Percentiles rank a stretch among this genome's conserved stretches.
Evolutionary conservation across 2,888 invertebrate species (phyloP).

Genomic region (Glaucopsyche alexis): DNA sequence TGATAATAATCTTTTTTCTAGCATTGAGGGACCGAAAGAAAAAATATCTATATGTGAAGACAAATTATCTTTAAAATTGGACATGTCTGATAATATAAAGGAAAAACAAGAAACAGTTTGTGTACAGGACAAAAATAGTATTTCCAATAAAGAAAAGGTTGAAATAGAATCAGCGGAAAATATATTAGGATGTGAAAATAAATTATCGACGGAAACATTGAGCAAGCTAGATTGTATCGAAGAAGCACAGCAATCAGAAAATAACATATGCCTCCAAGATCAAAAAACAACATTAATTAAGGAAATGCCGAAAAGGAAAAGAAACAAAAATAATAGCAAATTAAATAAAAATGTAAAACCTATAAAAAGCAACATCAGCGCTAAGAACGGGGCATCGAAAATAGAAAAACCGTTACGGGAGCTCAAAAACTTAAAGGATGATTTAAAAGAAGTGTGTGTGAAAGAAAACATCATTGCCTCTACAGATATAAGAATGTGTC

Average conservation of each 20-base stretch:
- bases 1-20: background rate
- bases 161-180: background rate
- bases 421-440: conserved; percentile 83
- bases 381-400: conserved; percentile 43
- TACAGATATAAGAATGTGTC: conserved; percentile 83
- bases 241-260: background rate
- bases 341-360: conserved; percentile 33
- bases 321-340: conserved; percentile 32
- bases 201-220: background rate
- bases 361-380: conserved; percentile 31
- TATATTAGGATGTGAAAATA: background rate
- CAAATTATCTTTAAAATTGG: background rate
- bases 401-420: conserved; percentile 66
- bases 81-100: background rate
- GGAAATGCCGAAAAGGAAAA: conserved; percentile 26
- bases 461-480: conserved; percentile 81
- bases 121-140: background rate
- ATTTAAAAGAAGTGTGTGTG: conserved; percentile 85
- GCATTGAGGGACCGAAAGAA: background rate
- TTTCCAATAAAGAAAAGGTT: background rate
- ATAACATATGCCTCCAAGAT: background rate
- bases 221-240: background rate
- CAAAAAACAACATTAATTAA: background rate
- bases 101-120: background rate
- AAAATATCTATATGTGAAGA: background rate